A percentile compares a stretch with the other conserved stretches of the same genome.
Evolutionary conservation across 2,888 invertebrate species (phyloP).

Genomic region (Rhaphigaster nebulosa): DNA sequence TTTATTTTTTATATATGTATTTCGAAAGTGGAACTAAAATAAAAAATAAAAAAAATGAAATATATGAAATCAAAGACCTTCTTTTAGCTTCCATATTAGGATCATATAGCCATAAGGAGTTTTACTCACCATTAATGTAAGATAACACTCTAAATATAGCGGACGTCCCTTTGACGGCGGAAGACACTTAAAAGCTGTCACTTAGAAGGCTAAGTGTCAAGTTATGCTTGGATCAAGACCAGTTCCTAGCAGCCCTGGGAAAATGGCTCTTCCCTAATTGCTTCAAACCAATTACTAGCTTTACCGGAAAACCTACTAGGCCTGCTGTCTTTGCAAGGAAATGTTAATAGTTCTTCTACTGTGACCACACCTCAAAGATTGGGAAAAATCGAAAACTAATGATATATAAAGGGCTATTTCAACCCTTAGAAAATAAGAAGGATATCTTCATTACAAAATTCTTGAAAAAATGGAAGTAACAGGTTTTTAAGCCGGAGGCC

Average conservation of each 20-base stretch:
- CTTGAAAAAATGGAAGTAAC: too few relatives aligned
- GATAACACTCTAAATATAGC: not conserved
- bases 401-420: not conserved
- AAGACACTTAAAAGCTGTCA: slow-evolving; percentile 25
- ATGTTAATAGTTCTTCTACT: not conserved
- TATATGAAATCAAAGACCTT: too few relatives aligned
- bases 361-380: not conserved
- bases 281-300: slow-evolving; percentile 1
- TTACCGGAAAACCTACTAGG: slow-evolving; percentile 12
- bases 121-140: not conserved
- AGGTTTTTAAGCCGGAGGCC: too few relatives aligned
- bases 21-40: too few relatives aligned
- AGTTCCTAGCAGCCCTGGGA: not conserved
- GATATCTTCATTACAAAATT: too few relatives aligned
- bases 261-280: not conserved
- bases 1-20: too few relatives aligned
- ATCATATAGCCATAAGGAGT: too few relatives aligned
- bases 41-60: too few relatives aligned
- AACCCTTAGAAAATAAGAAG: not conserved
- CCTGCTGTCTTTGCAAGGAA: not conserved
- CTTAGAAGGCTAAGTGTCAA: slow-evolving; percentile 39
- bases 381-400: not conserved
- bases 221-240: slow-evolving; percentile 36
- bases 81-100: too few relatives aligned
- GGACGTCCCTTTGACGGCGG: not conserved